Evolutionary conservation across 2,888 invertebrate genomes (phyloP).

Genomic region (Luperina testacea): DNA sequence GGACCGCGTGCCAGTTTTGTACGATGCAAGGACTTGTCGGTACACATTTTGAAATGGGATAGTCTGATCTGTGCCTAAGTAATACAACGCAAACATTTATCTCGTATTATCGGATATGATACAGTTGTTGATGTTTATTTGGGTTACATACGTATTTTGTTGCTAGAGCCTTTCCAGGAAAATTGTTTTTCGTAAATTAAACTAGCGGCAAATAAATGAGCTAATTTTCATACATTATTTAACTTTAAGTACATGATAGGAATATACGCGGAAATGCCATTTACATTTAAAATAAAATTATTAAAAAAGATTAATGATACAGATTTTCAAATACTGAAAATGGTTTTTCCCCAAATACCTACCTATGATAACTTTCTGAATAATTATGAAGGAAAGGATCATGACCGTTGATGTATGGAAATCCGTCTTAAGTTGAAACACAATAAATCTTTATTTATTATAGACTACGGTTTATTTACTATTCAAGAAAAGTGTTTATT

Average conservation of each 20-base stretch:
- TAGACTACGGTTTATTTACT: no score
- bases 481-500: no score
- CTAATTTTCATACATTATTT: background rate
- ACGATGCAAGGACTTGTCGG: slow-evolving; percentile 8
- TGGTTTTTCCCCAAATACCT: background rate
- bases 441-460: no score
- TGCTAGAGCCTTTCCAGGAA: background rate
- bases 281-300: background rate
- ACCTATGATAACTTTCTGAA: background rate
- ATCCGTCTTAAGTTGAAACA: no score
- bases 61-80: background rate
- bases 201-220: background rate
- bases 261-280: background rate
- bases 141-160: background rate
- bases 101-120: background rate
- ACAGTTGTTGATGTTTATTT: background rate
- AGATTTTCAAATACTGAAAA: background rate
- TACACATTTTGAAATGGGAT: slow-evolving; percentile 15
- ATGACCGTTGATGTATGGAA: no score
- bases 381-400: no score
- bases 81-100: background rate
- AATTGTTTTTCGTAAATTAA: background rate
- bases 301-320: background rate
- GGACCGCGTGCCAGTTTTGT: slow-evolving; percentile 37
- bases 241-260: background rate